Evolutionary conservation across 2,113 vertebrate species (phyloP).

Genomic region (Petroica traversi): DNA sequence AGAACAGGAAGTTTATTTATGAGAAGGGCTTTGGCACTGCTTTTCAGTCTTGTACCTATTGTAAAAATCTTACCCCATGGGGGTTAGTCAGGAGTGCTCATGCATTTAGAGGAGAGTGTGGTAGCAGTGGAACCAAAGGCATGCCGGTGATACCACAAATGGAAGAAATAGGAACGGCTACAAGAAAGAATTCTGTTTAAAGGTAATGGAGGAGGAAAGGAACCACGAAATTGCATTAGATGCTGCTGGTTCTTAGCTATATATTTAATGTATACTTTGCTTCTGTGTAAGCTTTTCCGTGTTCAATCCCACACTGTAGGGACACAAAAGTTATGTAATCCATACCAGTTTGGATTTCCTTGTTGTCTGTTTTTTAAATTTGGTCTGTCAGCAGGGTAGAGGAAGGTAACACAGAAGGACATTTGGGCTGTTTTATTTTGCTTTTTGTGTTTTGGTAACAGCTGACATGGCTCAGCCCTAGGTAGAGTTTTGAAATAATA

Average conservation of each 20-base stretch:
- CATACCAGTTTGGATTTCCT: neutral
- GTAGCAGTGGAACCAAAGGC: neutral
- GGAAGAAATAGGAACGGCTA: neutral
- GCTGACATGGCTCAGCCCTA: neutral
- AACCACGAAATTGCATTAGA: neutral
- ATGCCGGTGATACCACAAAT: neutral
- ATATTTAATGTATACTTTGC: neutral
- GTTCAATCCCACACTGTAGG: neutral
- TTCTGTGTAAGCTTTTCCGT: neutral
- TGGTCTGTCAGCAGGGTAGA: neutral
- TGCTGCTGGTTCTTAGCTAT: neutral
- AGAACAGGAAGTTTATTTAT: neutral
- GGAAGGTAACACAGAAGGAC: neutral
- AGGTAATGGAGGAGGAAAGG: neutral
- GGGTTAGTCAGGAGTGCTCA: neutral
- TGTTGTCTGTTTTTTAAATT: neutral
- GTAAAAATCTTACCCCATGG: neutral
- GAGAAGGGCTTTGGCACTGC: neutral
- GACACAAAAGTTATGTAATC: neutral
- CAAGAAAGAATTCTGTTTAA: neutral
- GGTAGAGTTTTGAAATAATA: neutral
- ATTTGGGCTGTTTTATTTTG: neutral
- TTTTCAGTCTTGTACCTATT: neutral
- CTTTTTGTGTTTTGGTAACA: neutral
- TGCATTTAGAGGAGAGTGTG: neutral